Conservation (phyloP, 2,113 vertebrate species). For the Dicaeum eximium region DNA sequence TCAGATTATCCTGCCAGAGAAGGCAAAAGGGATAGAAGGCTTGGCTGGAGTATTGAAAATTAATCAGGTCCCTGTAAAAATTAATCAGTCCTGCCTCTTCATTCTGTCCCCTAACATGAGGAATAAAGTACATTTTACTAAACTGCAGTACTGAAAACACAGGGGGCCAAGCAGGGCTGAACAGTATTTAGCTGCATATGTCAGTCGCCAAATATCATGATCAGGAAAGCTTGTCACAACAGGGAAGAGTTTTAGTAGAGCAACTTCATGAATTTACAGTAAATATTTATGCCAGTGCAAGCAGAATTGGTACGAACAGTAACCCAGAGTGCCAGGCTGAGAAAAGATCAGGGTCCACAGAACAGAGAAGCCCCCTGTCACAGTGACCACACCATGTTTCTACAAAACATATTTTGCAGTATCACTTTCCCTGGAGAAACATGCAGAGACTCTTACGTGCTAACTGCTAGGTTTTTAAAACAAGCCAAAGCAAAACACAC, state of each 20-base stretch:
- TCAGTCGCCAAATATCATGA: background rate
- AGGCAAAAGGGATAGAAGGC: constrained; percentile 7
- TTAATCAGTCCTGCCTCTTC: background rate
- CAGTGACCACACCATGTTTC: background rate
- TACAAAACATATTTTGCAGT: background rate
- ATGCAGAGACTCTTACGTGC: background rate
- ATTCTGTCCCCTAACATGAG: background rate
- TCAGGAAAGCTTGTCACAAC: background rate
- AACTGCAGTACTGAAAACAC: background rate
- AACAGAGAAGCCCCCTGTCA: background rate
- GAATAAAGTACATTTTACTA: background rate
- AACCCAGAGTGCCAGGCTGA: background rate
- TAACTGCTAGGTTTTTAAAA: background rate
- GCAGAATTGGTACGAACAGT: background rate
- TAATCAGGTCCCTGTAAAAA: constrained; percentile 29
- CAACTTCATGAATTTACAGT: background rate
- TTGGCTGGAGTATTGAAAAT: background rate
- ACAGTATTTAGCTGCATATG: background rate
- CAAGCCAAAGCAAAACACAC: background rate
- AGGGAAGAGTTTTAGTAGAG: background rate
- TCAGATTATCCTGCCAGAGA: constrained; percentile 22
- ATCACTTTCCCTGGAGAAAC: background rate
- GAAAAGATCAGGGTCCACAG: background rate
- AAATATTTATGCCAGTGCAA: background rate
- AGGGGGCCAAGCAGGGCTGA: background rate